phyloP scores from a whole-genome alignment of 2,888 invertebrate genomes.

The Melinaea menophilus region DNA sequence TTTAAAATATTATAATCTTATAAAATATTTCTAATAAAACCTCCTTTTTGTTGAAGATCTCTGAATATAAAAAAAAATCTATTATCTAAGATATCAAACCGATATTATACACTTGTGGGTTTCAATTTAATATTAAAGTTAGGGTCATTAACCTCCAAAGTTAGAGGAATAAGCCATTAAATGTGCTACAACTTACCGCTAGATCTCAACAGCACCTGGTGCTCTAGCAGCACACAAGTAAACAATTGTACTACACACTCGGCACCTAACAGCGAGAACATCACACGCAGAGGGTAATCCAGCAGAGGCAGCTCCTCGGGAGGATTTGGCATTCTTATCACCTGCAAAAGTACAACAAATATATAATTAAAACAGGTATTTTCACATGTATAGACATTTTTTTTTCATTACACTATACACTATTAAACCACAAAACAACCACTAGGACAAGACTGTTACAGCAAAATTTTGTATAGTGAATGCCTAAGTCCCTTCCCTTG shows the following conservation, averaged over 20 bases:
- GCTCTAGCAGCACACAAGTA: conserved; percentile 96
- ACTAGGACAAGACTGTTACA: too few relatives aligned
- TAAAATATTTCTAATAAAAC: too few relatives aligned
- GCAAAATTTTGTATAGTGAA: too few relatives aligned
- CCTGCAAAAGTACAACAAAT: conserved; percentile 48
- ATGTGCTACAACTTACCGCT: conserved; percentile 79
- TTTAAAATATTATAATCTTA: too few relatives aligned
- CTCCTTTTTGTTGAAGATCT: too few relatives aligned
- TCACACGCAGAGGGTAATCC: conserved; percentile 92
- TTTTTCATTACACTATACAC: too few relatives aligned
- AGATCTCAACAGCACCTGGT: conserved; percentile 96
- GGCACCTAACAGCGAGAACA: conserved; percentile 93
- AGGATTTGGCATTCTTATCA: conserved; percentile 86
- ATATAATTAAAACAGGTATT: neutral
- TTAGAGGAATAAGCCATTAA: neutral
- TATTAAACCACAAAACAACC: too few relatives aligned
- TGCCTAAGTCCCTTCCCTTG: too few relatives aligned
- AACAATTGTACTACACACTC: conserved; percentile 95
- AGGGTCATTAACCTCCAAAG: neutral
- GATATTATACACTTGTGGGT: too few relatives aligned
- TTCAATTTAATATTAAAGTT: too few relatives aligned
- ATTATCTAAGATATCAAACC: too few relatives aligned
- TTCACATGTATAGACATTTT: neutral
- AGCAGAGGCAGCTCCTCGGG: conserved; percentile 94
- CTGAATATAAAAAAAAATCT: too few relatives aligned